phyloP scores from a whole-genome alignment of 2,888 invertebrate genomes.

The Meteorus colon region DNA sequence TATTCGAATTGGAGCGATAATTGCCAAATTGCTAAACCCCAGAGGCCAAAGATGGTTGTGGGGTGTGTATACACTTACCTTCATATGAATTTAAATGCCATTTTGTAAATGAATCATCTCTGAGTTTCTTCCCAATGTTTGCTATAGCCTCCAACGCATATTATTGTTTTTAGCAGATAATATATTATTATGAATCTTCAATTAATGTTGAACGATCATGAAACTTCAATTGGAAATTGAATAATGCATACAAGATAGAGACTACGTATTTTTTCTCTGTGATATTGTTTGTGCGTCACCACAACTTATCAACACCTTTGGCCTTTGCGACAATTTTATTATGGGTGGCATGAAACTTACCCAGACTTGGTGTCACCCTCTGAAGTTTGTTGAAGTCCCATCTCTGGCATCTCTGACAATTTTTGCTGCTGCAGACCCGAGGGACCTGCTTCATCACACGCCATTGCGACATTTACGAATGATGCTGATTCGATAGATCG shows the following conservation, averaged over 20 bases:
- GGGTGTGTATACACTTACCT: conserved; percentile 70
- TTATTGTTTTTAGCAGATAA: too few species aligned
- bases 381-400: conserved; percentile 62
- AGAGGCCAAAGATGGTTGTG: conserved; percentile 72
- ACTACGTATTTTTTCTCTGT: not conserved
- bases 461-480: conserved; percentile 69
- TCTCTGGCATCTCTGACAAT: conserved; percentile 67
- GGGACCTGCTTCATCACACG: conserved; percentile 72
- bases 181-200: too few species aligned
- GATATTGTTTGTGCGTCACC: conserved; percentile 63
- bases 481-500: conserved; percentile 68
- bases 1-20: conserved; percentile 19
- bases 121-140: not conserved
- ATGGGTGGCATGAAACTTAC: conserved; percentile 66
- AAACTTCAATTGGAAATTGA: not conserved
- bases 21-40: conserved; percentile 67
- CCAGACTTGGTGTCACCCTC: conserved; percentile 71
- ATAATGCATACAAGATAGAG: not conserved
- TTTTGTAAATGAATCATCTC: not conserved
- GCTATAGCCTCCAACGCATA: not conserved
- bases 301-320: conserved; percentile 70
- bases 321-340: conserved; percentile 54
- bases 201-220: too few species aligned
- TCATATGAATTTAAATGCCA: conserved; percentile 7
- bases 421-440: conserved; percentile 72